Evolutionary conservation across 2,888 invertebrate genomes (phyloP), one percentile per base, ranked within the genome.

Genomic region (Macaria liturata): DNA sequence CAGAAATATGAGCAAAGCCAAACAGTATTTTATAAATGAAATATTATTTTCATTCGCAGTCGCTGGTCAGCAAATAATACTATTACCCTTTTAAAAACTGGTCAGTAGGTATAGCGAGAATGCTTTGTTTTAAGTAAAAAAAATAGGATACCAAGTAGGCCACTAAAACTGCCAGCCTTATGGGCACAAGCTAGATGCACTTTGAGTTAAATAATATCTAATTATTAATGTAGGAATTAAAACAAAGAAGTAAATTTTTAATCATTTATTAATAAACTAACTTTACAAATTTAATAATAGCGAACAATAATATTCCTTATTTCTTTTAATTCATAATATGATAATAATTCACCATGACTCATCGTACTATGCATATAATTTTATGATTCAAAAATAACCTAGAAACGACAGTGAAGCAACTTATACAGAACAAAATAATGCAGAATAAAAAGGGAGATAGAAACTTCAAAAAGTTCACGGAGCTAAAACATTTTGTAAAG

Each of bases 211-310:
- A 4, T 37, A 7, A 6, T 1, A 37, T 6, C 6, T 42, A 4
- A 47, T 8, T 32, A 34, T 34, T 44, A 32, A 43, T 3, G 4
- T 42, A 42, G 4, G 6, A 70, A 82, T 71, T 78, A 76, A 90
- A 87, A 88, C 83, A 76, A 85, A 71, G 72, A 70, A 78, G 68
- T 81, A 64, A 73, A 82, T 89, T 90, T 90, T 91, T 91, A 89
- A 84, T 91, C 88, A 90, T 91, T 91, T 91, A 91, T 91, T 91
- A 91, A 91, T 91, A 91, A 91, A 91, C 91, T 91, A 91, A 91
- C 91, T 91, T 91, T 91, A 91, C 91, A 91, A 91, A 91, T 91
- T 90, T 91, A 91, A 91, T 91, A 91, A 91, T 91, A 91, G 91
- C 91, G 91, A 91, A 91, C 91, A 91, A 91, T 91, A 91, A 91